A percentile compares a stretch with the other conserved stretches of the same genome.
phyloP scores from a whole-genome alignment of 2,797 vertebrate species.

The Onychomys leucogaster region DNA sequence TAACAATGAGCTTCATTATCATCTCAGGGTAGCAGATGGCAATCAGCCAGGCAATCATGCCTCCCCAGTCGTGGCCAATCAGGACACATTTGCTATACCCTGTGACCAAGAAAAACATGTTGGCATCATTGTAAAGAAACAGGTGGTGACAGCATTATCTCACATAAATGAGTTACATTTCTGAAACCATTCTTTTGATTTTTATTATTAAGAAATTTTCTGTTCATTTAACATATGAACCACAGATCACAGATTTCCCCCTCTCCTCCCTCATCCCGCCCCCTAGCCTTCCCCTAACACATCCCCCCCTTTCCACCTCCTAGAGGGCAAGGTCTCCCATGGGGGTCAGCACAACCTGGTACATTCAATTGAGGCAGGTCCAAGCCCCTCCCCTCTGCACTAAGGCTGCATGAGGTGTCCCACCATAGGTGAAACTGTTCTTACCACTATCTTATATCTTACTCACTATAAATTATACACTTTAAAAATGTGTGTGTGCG shows the following conservation, averaged over 20 bases:
- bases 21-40: conserved; percentile 98
- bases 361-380: too few species aligned
- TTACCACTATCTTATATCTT: neutral
- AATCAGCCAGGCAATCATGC: conserved; percentile 97
- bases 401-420: too few species aligned
- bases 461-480: neutral
- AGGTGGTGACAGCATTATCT: neutral
- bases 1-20: conserved; percentile 97
- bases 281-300: too few species aligned
- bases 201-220: too few species aligned
- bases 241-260: too few species aligned
- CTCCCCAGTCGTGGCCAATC: conserved; percentile 98
- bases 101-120: conserved; percentile 85
- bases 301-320: too few species aligned
- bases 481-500: neutral
- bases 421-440: neutral
- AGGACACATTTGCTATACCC: conserved; percentile 98
- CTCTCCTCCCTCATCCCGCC: too few species aligned
- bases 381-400: too few species aligned
- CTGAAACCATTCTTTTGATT: neutral
- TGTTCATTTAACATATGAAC: too few species aligned
- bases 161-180: neutral
- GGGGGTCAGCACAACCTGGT: too few species aligned
- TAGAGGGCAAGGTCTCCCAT: too few species aligned
- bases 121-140: conserved; percentile 55